Percentiles rank a stretch among this genome's conserved stretches.
Conservation (phyloP, 1,140 invertebrate species). For the Bombus balteatus region DNA sequence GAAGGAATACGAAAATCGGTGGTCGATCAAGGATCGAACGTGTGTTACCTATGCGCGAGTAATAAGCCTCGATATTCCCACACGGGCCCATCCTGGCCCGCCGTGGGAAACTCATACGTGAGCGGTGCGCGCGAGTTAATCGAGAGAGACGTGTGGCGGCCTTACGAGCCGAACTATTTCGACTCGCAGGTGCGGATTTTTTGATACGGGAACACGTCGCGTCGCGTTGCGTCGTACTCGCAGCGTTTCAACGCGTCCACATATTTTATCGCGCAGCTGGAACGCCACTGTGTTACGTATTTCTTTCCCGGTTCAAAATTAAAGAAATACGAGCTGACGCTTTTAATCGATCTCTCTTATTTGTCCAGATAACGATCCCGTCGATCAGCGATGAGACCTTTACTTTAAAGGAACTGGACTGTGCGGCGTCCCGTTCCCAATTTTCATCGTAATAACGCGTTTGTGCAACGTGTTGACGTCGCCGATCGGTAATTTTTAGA, state of each 20-base stretch:
- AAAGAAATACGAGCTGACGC: slow-evolving; percentile 1
- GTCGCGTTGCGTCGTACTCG: neutral
- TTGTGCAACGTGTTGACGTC: neutral
- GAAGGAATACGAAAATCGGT: slow-evolving; percentile 80
- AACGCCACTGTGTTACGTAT: slow-evolving; percentile 25
- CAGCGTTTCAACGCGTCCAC: neutral
- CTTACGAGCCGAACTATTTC: slow-evolving; percentile 48
- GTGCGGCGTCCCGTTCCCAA: neutral
- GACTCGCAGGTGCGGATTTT: slow-evolving; percentile 59
- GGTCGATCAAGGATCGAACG: slow-evolving; percentile 55
- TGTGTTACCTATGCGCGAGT: slow-evolving; percentile 76
- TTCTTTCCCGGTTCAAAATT: slow-evolving; percentile 38
- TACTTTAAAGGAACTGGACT: neutral
- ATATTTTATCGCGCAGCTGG: slow-evolving; percentile 62
- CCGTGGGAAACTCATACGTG: slow-evolving; percentile 83
- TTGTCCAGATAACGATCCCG: neutral
- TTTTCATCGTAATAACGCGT: slow-evolving; percentile 25
- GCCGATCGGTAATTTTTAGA: slow-evolving; percentile 1
- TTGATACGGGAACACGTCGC: slow-evolving; percentile 46
- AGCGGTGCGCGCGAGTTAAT: slow-evolving; percentile 50
- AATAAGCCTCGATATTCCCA: slow-evolving; percentile 81
- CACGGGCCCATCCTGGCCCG: slow-evolving; percentile 73
- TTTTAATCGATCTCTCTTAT: slow-evolving; percentile 49
- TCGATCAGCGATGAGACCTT: neutral
- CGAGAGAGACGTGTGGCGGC: slow-evolving; percentile 18